Evolutionary conservation across 2,797 vertebrate genomes (phyloP).

Genomic region (Tarsius wallacei): DNA sequence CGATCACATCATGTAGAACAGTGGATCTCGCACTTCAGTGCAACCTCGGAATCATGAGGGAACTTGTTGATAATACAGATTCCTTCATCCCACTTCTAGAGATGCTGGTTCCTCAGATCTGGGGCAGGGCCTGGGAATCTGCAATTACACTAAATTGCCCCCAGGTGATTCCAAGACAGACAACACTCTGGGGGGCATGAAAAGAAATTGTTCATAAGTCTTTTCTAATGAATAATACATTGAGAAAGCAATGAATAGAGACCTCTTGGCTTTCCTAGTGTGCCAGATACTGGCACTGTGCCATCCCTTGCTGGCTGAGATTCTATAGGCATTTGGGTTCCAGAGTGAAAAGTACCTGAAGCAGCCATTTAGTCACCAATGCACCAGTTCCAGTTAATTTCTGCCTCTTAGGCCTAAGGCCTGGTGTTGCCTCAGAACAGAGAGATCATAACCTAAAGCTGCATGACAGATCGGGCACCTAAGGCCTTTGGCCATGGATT

Average conservation of each 20-base stretch:
- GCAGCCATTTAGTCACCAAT: not conserved
- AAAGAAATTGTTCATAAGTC: not conserved
- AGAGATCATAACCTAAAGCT: constrained; percentile 35
- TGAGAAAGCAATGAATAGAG: not conserved
- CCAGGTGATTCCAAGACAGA: not conserved
- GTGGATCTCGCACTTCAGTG: not conserved
- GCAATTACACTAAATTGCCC: not conserved
- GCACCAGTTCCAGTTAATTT: not conserved
- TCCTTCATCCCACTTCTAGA: not conserved
- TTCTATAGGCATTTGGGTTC: not conserved
- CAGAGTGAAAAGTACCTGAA: not conserved
- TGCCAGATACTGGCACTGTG: not conserved
- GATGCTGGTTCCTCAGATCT: not conserved
- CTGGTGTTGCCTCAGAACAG: not conserved
- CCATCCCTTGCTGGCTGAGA: not conserved
- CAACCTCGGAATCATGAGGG: not conserved
- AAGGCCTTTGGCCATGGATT: not conserved
- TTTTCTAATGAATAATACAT: not conserved
- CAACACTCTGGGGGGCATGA: not conserved
- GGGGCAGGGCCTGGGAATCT: not conserved
- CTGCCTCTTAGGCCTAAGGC: constrained; percentile 1
- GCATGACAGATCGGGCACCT: not conserved
- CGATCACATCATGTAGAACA: not conserved
- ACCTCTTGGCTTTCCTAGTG: not conserved
- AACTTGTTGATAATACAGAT: not conserved